These are phyloP conservation scores for Cricetomys ansorgei DNA, from an alignment of 2,113 vertebrate genomes.

Conservation along the genomic window DNA sequence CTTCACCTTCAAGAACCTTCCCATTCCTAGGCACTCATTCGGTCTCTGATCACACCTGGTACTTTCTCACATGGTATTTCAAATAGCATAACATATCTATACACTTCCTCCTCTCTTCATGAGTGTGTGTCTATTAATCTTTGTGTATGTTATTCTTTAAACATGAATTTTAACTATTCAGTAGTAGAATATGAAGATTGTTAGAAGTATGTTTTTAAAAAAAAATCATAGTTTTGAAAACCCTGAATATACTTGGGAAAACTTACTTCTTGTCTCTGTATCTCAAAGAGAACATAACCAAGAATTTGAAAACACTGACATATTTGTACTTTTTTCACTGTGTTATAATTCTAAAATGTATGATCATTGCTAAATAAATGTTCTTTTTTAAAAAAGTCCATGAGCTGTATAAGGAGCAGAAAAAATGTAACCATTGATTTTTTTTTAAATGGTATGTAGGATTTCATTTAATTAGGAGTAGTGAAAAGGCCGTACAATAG, in stretches of 20 bases:
- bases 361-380: background rate
- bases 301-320: background rate
- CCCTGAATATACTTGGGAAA: background rate
- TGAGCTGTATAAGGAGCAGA: background rate
- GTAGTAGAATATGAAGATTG: background rate
- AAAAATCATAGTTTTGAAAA: background rate
- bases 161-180: background rate
- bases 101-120: background rate
- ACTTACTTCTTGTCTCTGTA: background rate
- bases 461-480: background rate
- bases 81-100: background rate
- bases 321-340: background rate
- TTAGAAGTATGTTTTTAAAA: background rate
- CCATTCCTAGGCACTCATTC: background rate
- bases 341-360: background rate
- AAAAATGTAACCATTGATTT: background rate
- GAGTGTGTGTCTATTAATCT: background rate
- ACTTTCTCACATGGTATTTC: background rate
- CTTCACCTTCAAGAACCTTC: conserved; percentile 20
- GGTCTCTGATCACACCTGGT: background rate
- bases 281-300: background rate
- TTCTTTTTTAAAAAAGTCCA: background rate
- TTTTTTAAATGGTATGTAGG: background rate
- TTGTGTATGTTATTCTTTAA: background rate
- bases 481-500: background rate